These are phyloP conservation scores for Amyelois transitella DNA, from an alignment of 1,140 invertebrate species.

Conservation along the genomic window DNA sequence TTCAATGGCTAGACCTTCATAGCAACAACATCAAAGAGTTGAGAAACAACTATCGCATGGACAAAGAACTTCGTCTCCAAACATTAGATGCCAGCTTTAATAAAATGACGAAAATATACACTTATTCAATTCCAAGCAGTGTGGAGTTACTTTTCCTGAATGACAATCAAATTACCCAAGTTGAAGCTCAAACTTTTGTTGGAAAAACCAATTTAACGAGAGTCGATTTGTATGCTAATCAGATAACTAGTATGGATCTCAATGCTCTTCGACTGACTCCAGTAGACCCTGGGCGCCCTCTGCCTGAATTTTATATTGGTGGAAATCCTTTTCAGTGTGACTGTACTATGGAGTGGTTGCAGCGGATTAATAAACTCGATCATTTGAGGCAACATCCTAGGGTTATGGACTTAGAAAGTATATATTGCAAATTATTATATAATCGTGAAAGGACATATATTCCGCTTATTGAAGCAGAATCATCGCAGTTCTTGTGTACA, in stretches of 20 bases:
- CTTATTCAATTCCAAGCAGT: slow-evolving; percentile 83
- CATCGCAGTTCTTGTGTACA: slow-evolving; percentile 92
- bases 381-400: slow-evolving; percentile 87
- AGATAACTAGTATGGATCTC: slow-evolving; percentile 87
- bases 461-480: slow-evolving; percentile 87
- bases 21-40: slow-evolving; percentile 90
- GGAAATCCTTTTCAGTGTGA: slow-evolving; percentile 92
- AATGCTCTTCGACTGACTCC: slow-evolving; percentile 84
- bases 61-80: slow-evolving; percentile 81
- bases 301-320: slow-evolving; percentile 91
- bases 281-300: slow-evolving; percentile 78
- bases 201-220: slow-evolving; percentile 88
- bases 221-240: slow-evolving; percentile 90
- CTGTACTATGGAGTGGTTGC: slow-evolving; percentile 92
- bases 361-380: slow-evolving; percentile 85
- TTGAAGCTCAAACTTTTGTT: slow-evolving; percentile 88
- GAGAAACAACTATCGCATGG: slow-evolving; percentile 83
- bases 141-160: slow-evolving; percentile 87
- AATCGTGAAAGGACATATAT: slow-evolving; percentile 87
- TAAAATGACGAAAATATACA: slow-evolving; percentile 82
- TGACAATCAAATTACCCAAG: slow-evolving; percentile 85
- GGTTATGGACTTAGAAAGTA: slow-evolving; percentile 92
- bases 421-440: slow-evolving; percentile 92
- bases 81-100: slow-evolving; percentile 90
- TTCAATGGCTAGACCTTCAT: slow-evolving; percentile 93